Base-by-base conservation (phyloP, 2,113 vertebrate species). In the Orientallactaga bullata region DNA sequence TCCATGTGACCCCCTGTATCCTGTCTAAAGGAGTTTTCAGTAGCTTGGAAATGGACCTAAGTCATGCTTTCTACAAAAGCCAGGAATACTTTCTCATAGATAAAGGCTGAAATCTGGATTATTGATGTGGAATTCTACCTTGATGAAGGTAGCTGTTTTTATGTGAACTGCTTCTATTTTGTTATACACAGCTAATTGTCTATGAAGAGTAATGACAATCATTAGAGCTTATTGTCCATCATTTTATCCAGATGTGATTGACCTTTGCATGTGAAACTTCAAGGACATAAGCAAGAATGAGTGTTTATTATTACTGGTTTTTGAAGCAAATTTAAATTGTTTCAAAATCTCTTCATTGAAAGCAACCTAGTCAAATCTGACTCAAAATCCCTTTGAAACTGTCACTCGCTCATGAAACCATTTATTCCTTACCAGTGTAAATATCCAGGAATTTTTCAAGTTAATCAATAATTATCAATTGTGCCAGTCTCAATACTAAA, bases 321-420 rank as follows among this genome's bases (percentile, higher is more conserved):
- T 69, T 32, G 65, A 69, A 68, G 30, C 13, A 15, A 28, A 32
- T 68, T 68, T 68, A 8, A 68, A 15, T 9, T 26, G 11, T 69
- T 69, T 69, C 11, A 69, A 69, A 69, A 85, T 32, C 20, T 7
- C 15, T 74, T 77, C n/a, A 88, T 77, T 94, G 77, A 84, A 91
- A 83, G 30, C 18, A 35, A 18, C 6, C 5, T 35, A 65, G 24
- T 60, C 9, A 65, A 30, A 17, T 78, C 28, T 58, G 35, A 84
- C 10, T 42, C 78, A 88, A 78, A 83, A 77, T 88, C 12, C 32
- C 39, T 83, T 26, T 73, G 12, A 58, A 88, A 60, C n/a, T 79
- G 6, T 8, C 58, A 68, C 3, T 30, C 18, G 24, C 24, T 84
- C 39, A 79, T 30, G 23, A 84, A 65, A 81, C 3, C 10, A 7